Base-by-base conservation (phyloP, 2,888 invertebrate genomes). In the Fragum whitleyi region DNA sequence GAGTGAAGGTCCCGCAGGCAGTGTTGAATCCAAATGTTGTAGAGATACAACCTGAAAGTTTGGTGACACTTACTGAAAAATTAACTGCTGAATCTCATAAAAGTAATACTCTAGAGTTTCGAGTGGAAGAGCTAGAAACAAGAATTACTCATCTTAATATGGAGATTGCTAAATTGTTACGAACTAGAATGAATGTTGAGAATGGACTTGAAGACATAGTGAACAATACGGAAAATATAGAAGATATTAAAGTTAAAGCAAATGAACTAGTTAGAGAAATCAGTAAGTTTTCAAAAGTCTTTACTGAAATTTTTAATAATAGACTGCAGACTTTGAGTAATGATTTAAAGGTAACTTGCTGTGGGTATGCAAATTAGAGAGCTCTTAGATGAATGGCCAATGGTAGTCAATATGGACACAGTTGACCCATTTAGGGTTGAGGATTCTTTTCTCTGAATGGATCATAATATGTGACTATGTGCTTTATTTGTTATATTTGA, bases 81-180 rank as follows among this genome's bases (percentile, higher is more conserved):
- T 39, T 83, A 62, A 83, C 83, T 16, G 81, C 81, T 19, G 83
- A 83, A 69, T 73, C 79, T 53, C 83, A 73, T 59, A 81, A 83
- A 70, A 83, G 79, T 77, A 71, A 83, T 32, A 81, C 86, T 21
- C 75, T 91, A 72, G 92, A 91, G 59, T 84, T 86, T 14, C 76
- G 92, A 28, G 77, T 93, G 21, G 93, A 92, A 74, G 92, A 93
- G 61, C 79, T 93, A 28, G 93, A 94, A 75, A 92, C 91, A n/a
- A 81, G 92, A 74, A 87, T 93, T 28, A 93, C 93, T 21, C 87
- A 91, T 78, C 77, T 92, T 79, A 92, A 87, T 65, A 85, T 87
- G 76, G 92, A 92, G 71, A 73, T 93, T 32, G 92, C 92, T 1
- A 92, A 91, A 78, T 79, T 92, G 74, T 73, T 92, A 47, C 83